phyloP scores from a whole-genome alignment of 2,113 vertebrate genomes.

The Leucopternis melanops region DNA sequence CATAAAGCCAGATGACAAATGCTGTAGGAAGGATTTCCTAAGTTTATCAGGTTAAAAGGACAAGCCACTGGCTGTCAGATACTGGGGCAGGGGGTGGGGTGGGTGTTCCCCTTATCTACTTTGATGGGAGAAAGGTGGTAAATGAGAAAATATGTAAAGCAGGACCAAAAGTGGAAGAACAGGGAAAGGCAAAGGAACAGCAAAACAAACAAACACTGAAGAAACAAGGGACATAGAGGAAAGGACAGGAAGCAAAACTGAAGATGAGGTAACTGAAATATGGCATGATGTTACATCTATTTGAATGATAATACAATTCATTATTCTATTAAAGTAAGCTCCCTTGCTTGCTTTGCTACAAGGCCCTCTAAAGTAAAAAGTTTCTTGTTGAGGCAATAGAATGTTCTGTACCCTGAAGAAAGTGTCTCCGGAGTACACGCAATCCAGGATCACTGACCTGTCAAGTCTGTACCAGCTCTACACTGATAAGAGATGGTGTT shows the following conservation, averaged over 20 bases:
- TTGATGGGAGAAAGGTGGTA: not conserved
- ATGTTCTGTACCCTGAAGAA: not conserved
- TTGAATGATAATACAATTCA: not conserved
- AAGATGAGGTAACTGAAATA: not conserved
- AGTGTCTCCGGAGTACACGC: accelerated
- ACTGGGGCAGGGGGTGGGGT: accelerated
- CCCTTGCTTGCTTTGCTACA: not conserved
- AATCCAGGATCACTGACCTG: not conserved
- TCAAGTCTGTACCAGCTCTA: not conserved
- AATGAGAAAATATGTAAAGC: not conserved
- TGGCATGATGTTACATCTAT: not conserved
- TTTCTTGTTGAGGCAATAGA: not conserved
- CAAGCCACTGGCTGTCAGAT: not conserved
- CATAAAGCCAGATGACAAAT: not conserved
- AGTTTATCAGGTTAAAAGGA: not conserved
- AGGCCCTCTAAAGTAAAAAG: not conserved
- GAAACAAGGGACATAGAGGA: not conserved
- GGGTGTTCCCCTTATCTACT: not conserved
- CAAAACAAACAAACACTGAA: not conserved
- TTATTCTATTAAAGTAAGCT: not conserved
- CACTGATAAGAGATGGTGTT: not conserved
- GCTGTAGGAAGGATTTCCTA: not conserved
- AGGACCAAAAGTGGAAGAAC: not conserved
- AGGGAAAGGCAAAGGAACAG: not conserved
- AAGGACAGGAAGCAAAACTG: not conserved